Base-by-base conservation (phyloP, 1,140 invertebrate species). In the Meloidogyne chitwoodi region DNA sequence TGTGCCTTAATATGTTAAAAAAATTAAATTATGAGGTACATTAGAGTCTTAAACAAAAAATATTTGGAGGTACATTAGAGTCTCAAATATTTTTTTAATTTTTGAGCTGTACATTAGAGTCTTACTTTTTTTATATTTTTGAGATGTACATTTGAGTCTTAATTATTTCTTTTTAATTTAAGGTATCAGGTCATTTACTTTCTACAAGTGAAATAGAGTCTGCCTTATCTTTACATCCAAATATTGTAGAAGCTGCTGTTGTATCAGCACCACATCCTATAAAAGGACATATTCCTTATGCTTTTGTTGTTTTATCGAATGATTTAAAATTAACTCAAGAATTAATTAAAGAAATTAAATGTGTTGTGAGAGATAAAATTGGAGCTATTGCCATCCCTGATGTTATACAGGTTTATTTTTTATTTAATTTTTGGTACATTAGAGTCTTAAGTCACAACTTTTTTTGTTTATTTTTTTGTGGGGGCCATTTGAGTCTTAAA, bases 371-470 rank as follows among this genome's bases (percentile, higher is more conserved):
- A 68, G 91, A 92, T 77, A 93, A 92, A 83, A 99, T 99, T 79
- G 96, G 96, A 14, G 93, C 95, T 1, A 97, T 99, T 89, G 96
- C 96, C 3, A 91, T 93, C 85, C 96, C 96, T 0, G 96, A 99
- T 84, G 91, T 93, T 6, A 92, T 99, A 38, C 75, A 75, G 44
- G 48, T 56, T 56, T 56, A 0, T 5, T 56, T 56, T 11, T 24
- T 24, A 65, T n/a, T 65, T 34, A 12, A 27, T 29, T 65, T 65
- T 24, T 63, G 11, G 6, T 24, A 62, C 56, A 24, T 24, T 19
- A 2, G n/a, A 63, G n/a, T 63, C n/a, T 26, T 19, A 24, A 24
- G 10, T n/a, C n/a, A n/a, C n/a, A n/a, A n/a, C n/a, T n/a, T n/a
- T n/a, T n/a, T n/a, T n/a, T 2, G 16, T 19, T 62, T 62, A 2